Base-by-base conservation (phyloP, 2,888 invertebrate species). In the Nomada hirtipes region DNA sequence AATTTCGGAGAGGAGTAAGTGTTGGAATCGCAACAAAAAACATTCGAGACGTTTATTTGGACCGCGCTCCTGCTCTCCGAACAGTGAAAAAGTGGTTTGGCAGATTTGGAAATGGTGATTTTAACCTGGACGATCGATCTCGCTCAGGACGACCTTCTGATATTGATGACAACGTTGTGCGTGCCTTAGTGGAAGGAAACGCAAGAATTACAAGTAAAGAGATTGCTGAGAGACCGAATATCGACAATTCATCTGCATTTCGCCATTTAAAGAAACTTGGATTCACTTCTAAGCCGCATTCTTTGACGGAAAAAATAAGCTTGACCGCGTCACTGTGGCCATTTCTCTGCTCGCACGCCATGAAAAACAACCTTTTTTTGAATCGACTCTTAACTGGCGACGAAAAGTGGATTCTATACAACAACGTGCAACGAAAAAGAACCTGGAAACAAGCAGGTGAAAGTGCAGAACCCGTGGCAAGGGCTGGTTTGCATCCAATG, bases 101-200 rank as follows among this genome's bases (percentile, higher is more conserved):
- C 36, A 26, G 61, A 73, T 73, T 73, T 73, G 26, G 29, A 63
- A 72, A 64, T 44, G 44, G 26, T 53, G 53, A 72, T 60, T 47
- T 64, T 18, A 36, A 64, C 42, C 2, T 64, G 23, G 52, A 73
- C 20, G 64, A 42, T 72, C n/a, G 63, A 53, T 47, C 26, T 2
- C 55, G 72, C 18, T 72, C 44, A 55, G 72, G 63, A 36, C 64
- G 55, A 15, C 57, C 55, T 26, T 26, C 26, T 26, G 26, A 15
- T n/a, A 50, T 72, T 26, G 44, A 64, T 53, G 55, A 59, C 20
- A 47, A 76, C 23, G 29, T 10, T 50, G 23, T 74, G 23, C 44
- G 59, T 36, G 55, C 23, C 15, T 67, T 74, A 50, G 52, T 60
- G 36, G 44, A 67, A 23, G 18, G 29, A 29, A 53, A 44, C 42